Base-by-base conservation (phyloP, 2,888 invertebrate species). In the Mycogona germanica region DNA sequence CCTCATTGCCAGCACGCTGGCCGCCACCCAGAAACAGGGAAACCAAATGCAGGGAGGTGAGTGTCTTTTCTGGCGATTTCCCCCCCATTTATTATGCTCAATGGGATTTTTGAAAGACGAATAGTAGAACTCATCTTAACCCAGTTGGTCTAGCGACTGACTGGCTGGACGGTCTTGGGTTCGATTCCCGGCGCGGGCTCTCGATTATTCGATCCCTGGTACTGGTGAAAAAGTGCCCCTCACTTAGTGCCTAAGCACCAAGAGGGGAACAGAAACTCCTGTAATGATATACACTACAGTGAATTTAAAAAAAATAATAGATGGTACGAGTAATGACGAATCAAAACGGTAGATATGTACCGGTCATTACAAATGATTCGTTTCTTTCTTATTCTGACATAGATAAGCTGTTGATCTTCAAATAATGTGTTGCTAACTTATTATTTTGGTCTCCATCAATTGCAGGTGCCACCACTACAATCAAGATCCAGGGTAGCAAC, bases 401-500 rank as follows among this genome's bases (percentile, higher is more conserved):
- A n/a, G 7, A 14, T 6, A 25, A 14, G 25, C 23, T n/a, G 12
- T 7, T 7, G 17, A 14, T 21, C 40, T 38, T 38, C 6, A 7
- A 14, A n/a, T 21, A 42, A 26, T 21, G 42, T 42, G 21, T 25
- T 5, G 41, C 1, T 3, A 17, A 3, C 14, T 4, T 38, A 19
- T 38, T 17, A 17, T 21, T 17, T 38, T 41, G 41, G 21, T n/a
- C 12, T 38, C n/a, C 14, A 44, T 17, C 14, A 14, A 30, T 45
- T 53, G 21, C 25, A 51, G 55, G 55, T 19, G 41, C 51, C 6
- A 50, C 57, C 21, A 54, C 53, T 44, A 49, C 54, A 7, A 53
- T 57, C 19, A 57, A 57, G 42, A 57, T 57, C 32, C 57, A 57
- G 35, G 57, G 57, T 14, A 47, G 57, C 32, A 57, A 55, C 25